phyloP scores from a whole-genome alignment of 2,888 invertebrate species.

The Oligia strigilis region DNA sequence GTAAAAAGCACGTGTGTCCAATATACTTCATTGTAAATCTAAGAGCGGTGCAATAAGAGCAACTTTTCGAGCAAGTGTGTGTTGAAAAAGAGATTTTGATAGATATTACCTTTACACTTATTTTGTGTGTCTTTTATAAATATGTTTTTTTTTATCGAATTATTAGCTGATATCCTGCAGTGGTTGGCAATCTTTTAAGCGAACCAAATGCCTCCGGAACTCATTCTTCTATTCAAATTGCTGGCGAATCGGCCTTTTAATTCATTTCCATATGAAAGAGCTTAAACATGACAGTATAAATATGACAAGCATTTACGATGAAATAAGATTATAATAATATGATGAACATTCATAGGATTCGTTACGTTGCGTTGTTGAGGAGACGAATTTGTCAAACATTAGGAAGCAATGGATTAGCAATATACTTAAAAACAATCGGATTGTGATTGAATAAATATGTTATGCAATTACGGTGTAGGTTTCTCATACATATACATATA shows the following conservation, averaged over 20 bases:
- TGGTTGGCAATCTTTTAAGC: slow-evolving; percentile 29
- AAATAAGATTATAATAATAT: not conserved
- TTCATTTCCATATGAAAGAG: slow-evolving; percentile 58
- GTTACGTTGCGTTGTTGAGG: not conserved
- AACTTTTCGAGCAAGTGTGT: not conserved
- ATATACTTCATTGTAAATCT: not conserved
- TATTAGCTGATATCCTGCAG: slow-evolving; percentile 12
- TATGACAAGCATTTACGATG: not conserved
- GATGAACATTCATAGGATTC: not conserved
- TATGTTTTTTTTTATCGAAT: not conserved
- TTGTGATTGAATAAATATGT: not conserved
- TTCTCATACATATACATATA: too few relatives aligned
- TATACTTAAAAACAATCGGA: not conserved
- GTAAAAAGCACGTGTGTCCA: not conserved
- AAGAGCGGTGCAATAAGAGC: not conserved
- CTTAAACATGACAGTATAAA: not conserved
- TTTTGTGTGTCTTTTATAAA: not conserved
- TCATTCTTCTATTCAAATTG: slow-evolving; percentile 59
- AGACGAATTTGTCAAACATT: not conserved
- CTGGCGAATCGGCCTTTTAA: slow-evolving; percentile 54
- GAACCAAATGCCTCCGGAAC: slow-evolving; percentile 51
- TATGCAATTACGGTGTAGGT: too few relatives aligned
- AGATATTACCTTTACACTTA: not conserved
- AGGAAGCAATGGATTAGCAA: not conserved
- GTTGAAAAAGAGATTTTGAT: not conserved